Percentiles rank a stretch among this genome's conserved stretches.
phyloP scores from a whole-genome alignment of 35 echinoderm and acorn worm species.

The Ophiothrix spiculata region DNA sequence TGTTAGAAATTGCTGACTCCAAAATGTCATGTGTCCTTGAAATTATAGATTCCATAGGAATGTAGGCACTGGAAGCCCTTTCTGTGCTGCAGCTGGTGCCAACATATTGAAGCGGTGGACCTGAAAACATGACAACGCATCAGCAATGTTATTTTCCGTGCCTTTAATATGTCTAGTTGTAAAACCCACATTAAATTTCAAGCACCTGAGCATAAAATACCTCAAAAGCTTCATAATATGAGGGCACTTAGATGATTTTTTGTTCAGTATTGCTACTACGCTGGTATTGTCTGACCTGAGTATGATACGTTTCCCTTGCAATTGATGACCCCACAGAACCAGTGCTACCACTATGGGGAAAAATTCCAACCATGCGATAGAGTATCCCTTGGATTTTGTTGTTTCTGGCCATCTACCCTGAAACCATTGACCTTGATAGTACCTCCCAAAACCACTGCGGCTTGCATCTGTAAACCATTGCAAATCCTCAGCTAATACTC shows the following conservation, averaged over 20 bases:
- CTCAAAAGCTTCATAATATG: too few species aligned
- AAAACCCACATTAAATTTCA: not conserved
- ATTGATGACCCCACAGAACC: not conserved
- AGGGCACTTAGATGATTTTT: slow-evolving; percentile 19
- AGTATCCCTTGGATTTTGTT: not conserved
- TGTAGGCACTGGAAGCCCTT: too few species aligned
- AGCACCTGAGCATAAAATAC: not conserved
- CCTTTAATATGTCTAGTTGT: not conserved
- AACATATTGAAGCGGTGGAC: not conserved
- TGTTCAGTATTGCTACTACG: slow-evolving; percentile 24
- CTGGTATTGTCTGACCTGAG: slow-evolving; percentile 28
- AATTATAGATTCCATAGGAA: slow-evolving; percentile 1
- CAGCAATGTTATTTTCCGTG: not conserved
- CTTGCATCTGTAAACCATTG: not conserved
- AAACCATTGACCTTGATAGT: not conserved
- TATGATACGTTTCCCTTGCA: not conserved
- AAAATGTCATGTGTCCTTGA: not conserved
- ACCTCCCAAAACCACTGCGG: slow-evolving; percentile 1
- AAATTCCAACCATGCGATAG: slow-evolving; percentile 16
- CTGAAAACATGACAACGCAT: slow-evolving; percentile 4
- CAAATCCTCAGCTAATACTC: not conserved
- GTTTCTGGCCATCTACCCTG: not conserved
- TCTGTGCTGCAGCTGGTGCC: not conserved
- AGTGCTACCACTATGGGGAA: too few species aligned
- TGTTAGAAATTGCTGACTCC: not conserved